Percentiles rank a stretch among this genome's conserved stretches.
Evolutionary conservation across 2,113 vertebrate species (phyloP).

Genomic region (Gavia stellata): DNA sequence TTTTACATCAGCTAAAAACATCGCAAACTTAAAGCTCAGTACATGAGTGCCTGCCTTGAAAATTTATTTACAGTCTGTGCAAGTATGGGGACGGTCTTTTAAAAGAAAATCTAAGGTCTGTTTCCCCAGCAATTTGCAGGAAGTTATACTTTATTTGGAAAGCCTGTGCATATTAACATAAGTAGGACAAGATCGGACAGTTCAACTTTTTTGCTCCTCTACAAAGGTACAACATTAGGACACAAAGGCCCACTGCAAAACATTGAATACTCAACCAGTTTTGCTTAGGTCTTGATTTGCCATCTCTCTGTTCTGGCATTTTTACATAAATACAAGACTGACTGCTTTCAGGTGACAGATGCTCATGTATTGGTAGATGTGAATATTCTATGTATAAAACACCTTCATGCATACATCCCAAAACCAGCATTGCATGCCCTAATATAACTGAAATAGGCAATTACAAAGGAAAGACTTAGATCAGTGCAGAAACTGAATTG

Average conservation of each 20-base stretch:
- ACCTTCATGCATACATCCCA: not conserved
- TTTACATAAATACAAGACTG: not conserved
- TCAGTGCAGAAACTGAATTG: not conserved
- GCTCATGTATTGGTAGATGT: not conserved
- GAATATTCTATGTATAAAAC: not conserved
- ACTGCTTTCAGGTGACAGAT: not conserved
- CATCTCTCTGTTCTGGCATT: not conserved
- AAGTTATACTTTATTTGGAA: not conserved
- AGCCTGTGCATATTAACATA: not conserved
- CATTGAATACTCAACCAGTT: not conserved
- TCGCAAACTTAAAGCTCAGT: not conserved
- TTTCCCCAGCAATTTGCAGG: not conserved
- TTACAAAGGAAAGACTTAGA: not conserved
- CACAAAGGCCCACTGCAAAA: not conserved
- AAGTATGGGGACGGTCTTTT: not conserved
- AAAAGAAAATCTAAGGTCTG: not conserved
- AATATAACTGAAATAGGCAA: not conserved
- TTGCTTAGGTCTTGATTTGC: not conserved
- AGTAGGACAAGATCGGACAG: not conserved
- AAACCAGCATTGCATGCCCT: not conserved
- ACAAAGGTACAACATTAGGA: not conserved
- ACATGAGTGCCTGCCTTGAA: constrained; percentile 22
- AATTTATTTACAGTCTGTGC: not conserved
- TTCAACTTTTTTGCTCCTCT: not conserved
- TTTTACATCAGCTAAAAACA: not conserved